Evolutionary conservation across 2,888 invertebrate genomes (phyloP).

Genomic region (Tenthredo notha): DNA sequence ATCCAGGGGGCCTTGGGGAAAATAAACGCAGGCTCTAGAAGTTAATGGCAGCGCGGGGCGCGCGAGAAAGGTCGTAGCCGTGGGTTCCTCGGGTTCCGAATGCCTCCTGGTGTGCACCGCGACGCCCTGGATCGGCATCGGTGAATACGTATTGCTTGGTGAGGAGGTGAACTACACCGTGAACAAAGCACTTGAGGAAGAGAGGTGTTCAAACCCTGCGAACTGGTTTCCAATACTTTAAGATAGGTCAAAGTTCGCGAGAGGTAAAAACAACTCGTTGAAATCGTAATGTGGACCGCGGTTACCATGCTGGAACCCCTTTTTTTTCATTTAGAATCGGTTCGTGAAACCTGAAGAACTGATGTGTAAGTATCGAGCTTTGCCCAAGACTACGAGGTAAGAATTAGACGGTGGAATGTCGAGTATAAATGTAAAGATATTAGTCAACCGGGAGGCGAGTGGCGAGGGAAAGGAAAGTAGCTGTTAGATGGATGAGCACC

Average conservation of each 20-base stretch:
- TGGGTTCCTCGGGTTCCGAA: slow-evolving; percentile 18
- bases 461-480: slow-evolving; percentile 55
- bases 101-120: slow-evolving; percentile 37
- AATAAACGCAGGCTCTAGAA: slow-evolving; percentile 43
- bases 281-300: slow-evolving; percentile 13
- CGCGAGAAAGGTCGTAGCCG: slow-evolving; percentile 45
- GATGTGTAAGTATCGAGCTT: slow-evolving; percentile 33
- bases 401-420: slow-evolving; percentile 43
- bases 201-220: background rate
- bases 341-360: background rate
- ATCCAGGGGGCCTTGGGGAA: slow-evolving; percentile 38
- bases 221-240: slow-evolving; percentile 24
- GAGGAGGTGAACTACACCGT: slow-evolving; percentile 7
- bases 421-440: slow-evolving; percentile 59
- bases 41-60: slow-evolving; percentile 45
- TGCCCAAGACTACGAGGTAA: slow-evolving; percentile 12
- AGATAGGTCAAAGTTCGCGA: slow-evolving; percentile 8
- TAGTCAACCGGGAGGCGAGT: slow-evolving; percentile 58
- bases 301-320: background rate
- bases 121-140: slow-evolving; percentile 41
- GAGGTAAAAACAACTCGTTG: slow-evolving; percentile 1
- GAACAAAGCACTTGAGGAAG: slow-evolving; percentile 11
- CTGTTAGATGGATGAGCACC: slow-evolving; percentile 56
- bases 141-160: slow-evolving; percentile 22
- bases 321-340: slow-evolving; percentile 10